Conservation (phyloP, 2,113 vertebrate genomes). For the Chinchilla lanigera region DNA sequence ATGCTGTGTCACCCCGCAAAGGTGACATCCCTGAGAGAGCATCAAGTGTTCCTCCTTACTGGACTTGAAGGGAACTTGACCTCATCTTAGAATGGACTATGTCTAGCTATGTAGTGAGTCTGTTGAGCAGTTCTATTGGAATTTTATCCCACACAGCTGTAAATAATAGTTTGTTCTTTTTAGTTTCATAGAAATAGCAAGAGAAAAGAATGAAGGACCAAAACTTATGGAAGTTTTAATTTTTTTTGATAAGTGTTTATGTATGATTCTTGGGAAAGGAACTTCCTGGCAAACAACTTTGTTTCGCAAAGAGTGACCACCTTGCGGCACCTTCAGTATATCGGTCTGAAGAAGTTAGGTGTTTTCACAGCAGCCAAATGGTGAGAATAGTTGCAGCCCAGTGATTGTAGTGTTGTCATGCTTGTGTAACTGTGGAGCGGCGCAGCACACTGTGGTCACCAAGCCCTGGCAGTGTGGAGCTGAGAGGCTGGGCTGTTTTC, state of each 20-base stretch:
- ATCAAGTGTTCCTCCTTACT: not conserved
- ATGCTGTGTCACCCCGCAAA: not conserved
- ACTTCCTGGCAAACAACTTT: conserved; percentile 50
- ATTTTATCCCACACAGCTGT: conserved; percentile 46
- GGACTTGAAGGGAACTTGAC: not conserved
- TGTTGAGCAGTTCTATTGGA: not conserved
- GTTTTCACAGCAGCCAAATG: conserved; percentile 29
- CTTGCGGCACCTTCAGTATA: not conserved
- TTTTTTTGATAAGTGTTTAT: not conserved
- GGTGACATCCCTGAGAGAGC: not conserved
- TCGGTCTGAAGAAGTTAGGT: not conserved
- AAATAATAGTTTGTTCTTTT: conserved; percentile 64
- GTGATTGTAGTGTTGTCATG: not conserved
- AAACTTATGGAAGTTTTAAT: conserved; percentile 21
- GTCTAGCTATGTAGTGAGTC: not conserved
- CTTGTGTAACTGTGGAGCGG: not conserved
- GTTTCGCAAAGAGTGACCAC: not conserved
- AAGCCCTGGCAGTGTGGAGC: not conserved
- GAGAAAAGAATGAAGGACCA: conserved; percentile 8
- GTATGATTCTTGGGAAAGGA: conserved; percentile 47
- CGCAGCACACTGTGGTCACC: not conserved
- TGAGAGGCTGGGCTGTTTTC: not conserved
- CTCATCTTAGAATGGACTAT: not conserved
- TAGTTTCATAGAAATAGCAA: conserved; percentile 51
- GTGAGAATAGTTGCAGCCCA: not conserved